phyloP scores from a whole-genome alignment of 2,113 vertebrate genomes.

The Cephalopterus ornatus region DNA sequence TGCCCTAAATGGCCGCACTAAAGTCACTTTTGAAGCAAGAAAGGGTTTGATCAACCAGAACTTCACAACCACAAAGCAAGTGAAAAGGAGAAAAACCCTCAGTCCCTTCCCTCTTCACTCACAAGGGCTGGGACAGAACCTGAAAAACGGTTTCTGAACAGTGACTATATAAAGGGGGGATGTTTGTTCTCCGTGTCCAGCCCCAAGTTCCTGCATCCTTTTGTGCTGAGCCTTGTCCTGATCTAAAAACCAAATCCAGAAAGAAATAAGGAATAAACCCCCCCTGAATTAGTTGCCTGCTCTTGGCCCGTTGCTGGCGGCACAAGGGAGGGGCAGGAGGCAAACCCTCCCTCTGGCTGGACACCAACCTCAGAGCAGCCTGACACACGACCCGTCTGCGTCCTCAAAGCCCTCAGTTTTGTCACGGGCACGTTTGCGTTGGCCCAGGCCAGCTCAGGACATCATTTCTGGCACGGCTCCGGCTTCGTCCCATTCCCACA shows the following conservation, averaged over 20 bases:
- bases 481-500: background rate
- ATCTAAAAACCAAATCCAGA: background rate
- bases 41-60: background rate
- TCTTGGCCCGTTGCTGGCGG: background rate
- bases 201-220: background rate
- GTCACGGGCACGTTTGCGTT: too few species aligned
- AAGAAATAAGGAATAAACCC: too few species aligned
- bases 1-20: background rate
- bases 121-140: background rate
- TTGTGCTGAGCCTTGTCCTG: background rate
- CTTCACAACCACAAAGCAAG: background rate
- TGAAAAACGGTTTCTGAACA: background rate
- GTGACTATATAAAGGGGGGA: accelerated
- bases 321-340: background rate
- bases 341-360: background rate
- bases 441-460: background rate
- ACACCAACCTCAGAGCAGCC: background rate
- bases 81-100: background rate
- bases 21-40: background rate
- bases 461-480: accelerated
- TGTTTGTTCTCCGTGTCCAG: background rate
- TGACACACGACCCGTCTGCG: background rate
- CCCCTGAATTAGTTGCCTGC: background rate
- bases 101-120: background rate
- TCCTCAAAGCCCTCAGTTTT: too few species aligned